A percentile compares a stretch with the other conserved stretches of the same genome.
These are phyloP conservation scores for Pachypanchax playfairii DNA, from an alignment of 2,113 vertebrate genomes.

Conservation along the genomic window DNA sequence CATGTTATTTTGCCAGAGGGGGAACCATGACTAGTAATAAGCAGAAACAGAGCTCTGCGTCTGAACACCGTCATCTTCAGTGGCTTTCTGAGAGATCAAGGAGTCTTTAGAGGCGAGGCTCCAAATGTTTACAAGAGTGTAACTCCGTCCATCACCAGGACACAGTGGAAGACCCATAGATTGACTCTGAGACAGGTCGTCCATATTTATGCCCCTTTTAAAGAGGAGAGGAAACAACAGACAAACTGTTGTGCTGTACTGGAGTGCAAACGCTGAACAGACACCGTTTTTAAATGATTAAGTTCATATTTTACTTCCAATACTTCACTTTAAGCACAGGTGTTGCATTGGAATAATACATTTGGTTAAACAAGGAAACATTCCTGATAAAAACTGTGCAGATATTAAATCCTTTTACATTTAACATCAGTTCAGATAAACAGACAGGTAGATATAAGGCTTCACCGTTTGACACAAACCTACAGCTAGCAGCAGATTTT, in stretches of 20 bases:
- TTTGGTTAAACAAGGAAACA: no score
- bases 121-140: slow-evolving; percentile 16
- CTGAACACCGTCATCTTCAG: slow-evolving; percentile 26
- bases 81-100: slow-evolving; percentile 29
- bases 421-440: no score
- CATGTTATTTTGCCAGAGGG: slow-evolving; percentile 62
- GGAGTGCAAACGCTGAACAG: not conserved
- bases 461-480: not conserved
- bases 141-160: slow-evolving; percentile 18
- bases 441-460: no score
- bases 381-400: no score
- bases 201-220: slow-evolving; percentile 20
- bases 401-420: no score
- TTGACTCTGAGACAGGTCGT: slow-evolving; percentile 18
- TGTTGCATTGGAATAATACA: no score
- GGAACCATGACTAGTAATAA: slow-evolving; percentile 61
- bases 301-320: not conserved
- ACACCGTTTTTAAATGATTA: no score
- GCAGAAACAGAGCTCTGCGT: slow-evolving; percentile 60
- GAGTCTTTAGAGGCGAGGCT: slow-evolving; percentile 5
- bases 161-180: slow-evolving; percentile 10
- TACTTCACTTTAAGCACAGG: no score
- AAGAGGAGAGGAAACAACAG: slow-evolving; percentile 22
- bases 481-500: not conserved
- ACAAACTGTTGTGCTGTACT: not conserved